Evolutionary conservation across 2,797 vertebrate species (phyloP).

Genomic region (Premnoplex brunnescens): DNA sequence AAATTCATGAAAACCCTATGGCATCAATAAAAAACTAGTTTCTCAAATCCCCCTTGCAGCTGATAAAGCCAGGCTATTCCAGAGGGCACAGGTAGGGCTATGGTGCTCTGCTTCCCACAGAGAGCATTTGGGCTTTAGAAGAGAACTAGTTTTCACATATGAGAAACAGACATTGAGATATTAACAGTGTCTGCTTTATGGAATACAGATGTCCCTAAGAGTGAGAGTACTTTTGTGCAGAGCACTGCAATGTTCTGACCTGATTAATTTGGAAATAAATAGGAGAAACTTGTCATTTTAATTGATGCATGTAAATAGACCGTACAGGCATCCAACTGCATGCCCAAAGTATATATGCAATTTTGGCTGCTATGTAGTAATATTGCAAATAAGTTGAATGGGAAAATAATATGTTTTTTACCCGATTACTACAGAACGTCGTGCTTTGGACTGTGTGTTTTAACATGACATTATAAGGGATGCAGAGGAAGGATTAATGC

Average conservation of each 20-base stretch:
- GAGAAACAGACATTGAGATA: background rate
- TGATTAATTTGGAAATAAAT: background rate
- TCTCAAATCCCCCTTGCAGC: background rate
- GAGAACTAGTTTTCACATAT: background rate
- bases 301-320: background rate
- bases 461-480: background rate
- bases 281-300: background rate
- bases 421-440: background rate
- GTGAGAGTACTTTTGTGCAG: background rate
- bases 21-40: no score
- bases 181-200: background rate
- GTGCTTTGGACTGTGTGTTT: background rate
- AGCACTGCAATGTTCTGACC: background rate
- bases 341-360: background rate
- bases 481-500: background rate
- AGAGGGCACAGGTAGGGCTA: background rate
- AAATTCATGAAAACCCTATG: no score
- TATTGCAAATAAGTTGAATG: background rate
- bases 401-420: background rate
- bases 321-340: background rate
- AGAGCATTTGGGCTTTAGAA: background rate
- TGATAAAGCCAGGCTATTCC: background rate
- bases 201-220: background rate
- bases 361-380: background rate
- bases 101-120: background rate